Base-by-base conservation (phyloP, 30 jellyfish, hydroid and myxozoan species). In the Aurelia sp. region DNA sequence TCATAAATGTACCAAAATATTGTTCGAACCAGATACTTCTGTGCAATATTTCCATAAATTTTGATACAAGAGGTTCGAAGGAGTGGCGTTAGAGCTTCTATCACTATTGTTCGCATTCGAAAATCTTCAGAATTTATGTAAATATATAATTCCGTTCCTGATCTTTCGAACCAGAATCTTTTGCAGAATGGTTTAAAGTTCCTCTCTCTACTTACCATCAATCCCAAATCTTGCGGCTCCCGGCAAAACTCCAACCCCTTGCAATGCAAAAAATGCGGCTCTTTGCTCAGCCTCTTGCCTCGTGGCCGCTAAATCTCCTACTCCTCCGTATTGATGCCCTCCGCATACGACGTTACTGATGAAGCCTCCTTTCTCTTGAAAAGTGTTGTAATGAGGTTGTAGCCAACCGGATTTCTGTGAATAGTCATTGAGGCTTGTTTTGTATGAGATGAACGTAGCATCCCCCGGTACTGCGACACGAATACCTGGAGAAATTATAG, bases 381-480 rank as follows among this genome's bases (percentile, higher is more conserved):
- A 72, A 5, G 99, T 90, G 67, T 97, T 51, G 86, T 78, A 95
- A 63, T 72, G 78, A 27, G 99, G 98, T 74, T 92, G 92, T 13
- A 90, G 80, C 99, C 99, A 95, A 6, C 97, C 99, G 4, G 84
- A 67, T 51, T 95, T 95, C 59, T 95, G 99, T 63, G 98, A 95
- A 63, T 95, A 95, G 64, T 95, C 99, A 51, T 95, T 97, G 19
- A 95, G 91, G 69, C 98, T 91, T 74, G 99, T 95, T 57, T 95
- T 95, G 97, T 90, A 95, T 4, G 99, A 95, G 22, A 95, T 86
- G 92, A 95, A 95, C 16, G 99, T 89, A 2, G 98, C 88, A 61
- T 95, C 99, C 19, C 99, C 97, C 59, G 99, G 99, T 12, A 86
- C 90, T 4, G 99, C 98, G 11, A 95, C 99, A 52, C 95, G 94